Conservation (phyloP, 1,140 invertebrate genomes). For the Temnothorax curvispinosus region DNA sequence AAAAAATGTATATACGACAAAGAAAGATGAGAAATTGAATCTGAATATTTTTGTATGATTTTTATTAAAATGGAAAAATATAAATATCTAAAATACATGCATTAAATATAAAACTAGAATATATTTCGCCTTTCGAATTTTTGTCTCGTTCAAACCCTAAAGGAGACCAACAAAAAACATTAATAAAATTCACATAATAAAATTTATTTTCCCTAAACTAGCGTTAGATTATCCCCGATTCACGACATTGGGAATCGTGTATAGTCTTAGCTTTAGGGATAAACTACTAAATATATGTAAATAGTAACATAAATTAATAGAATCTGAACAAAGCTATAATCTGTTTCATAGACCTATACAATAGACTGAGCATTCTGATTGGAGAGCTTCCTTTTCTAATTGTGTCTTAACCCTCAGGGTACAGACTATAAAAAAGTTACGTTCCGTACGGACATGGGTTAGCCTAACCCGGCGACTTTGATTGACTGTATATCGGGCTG, state of each 20-base stretch:
- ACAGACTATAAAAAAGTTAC: no score
- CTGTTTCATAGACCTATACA: no score
- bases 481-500: no score
- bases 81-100: background rate
- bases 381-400: no score
- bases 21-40: background rate
- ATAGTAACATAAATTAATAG: background rate
- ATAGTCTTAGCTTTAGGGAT: background rate
- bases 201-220: background rate
- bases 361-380: no score
- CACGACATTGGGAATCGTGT: background rate
- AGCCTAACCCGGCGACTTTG: no score
- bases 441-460: no score
- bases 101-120: slow-evolving; percentile 1
- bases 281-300: background rate
- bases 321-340: no score
- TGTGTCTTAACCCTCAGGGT: no score
- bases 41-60: slow-evolving; percentile 2
- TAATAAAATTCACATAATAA: background rate
- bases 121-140: background rate
- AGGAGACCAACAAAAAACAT: background rate
- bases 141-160: background rate
- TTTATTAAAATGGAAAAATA: slow-evolving; percentile 40
- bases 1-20: background rate
- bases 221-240: background rate